Evolutionary conservation across 2,797 vertebrate genomes (phyloP), one percentile per base, ranked within the genome.

Genomic region (Sorex maritimensis): DNA sequence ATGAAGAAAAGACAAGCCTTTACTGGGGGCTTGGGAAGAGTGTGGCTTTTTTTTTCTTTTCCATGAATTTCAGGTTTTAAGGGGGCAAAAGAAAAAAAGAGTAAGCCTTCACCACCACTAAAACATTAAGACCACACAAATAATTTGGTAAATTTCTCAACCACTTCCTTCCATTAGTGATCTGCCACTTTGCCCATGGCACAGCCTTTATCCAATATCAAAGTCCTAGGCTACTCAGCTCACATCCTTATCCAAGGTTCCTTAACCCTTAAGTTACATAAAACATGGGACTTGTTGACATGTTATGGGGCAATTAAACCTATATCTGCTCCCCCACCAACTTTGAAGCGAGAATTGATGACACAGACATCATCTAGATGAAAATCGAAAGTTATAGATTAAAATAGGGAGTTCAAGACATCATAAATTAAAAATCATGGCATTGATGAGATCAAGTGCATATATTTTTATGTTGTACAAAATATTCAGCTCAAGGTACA

Each of bases 311-410:
- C 21, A 61, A 61, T 61, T 19, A 61, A 61, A 61, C 58, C 21
- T 61, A 61, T 61, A 61, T 61, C 21, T 6, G 17, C 41, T 52
- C 49, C 49, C 3, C 12, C 61, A 44, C 44, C 26, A n/a, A 71
- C 10, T 87, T 93, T 69, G 69, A 82, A 94, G 24, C 84, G 88
- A 88, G 77, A 80, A 34, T 28, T 65, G 30, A 86, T 21, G 30
- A 83, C n/a, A 61, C 2, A 67, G 63, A 52, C 46, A 88, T 12
- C 67, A 21, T 10, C 15, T 73, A 30, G 41, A 19, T 26, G 15
- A 14, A n/a, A 58, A 63, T 7, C 77, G 44, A 23, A 9, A 11
- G 24, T 77, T 86, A n/a, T 9, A 26, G 63, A 71, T 38, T 12
- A 88, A 88, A 92, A 63, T 8, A 52, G 5, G 41, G 44, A 78